These are phyloP conservation scores for Tinea semifulvella DNA, from an alignment of 2,888 invertebrate genomes.

Conservation along the genomic window DNA sequence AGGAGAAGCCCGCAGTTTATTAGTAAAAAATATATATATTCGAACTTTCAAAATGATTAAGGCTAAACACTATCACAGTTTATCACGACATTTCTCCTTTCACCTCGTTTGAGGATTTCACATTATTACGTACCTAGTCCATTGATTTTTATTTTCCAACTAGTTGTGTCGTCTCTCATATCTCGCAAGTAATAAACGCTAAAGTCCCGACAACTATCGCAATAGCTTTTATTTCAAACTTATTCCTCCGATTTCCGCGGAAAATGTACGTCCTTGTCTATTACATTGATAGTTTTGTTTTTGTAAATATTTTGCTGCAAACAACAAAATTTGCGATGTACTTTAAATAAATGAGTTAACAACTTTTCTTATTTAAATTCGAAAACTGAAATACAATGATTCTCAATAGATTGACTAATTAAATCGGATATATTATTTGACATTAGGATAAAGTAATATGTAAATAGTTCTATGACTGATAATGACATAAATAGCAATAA, in stretches of 20 bases:
- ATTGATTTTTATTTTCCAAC: background rate
- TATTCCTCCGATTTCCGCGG: background rate
- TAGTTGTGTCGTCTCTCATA: background rate
- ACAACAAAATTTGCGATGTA: background rate
- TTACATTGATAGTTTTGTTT: constrained; percentile 2
- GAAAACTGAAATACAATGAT: too few relatives aligned
- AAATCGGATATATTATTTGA: too few relatives aligned
- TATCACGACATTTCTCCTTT: too few relatives aligned
- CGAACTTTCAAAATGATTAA: too few relatives aligned
- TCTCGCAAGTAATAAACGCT: background rate
- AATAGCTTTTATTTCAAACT: background rate
- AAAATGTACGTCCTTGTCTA: background rate
- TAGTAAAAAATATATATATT: too few relatives aligned
- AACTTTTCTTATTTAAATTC: too few relatives aligned
- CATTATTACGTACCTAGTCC: background rate
- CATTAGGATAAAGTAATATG: too few relatives aligned
- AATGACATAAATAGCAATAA: background rate
- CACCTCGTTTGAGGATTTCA: too few relatives aligned
- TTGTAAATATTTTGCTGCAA: background rate
- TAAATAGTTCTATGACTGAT: background rate
- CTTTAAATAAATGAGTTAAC: too few relatives aligned
- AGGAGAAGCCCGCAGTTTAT: too few relatives aligned
- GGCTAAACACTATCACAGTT: too few relatives aligned
- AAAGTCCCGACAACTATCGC: background rate
- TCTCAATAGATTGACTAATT: too few relatives aligned